These are phyloP conservation scores for Laspeyria flexula DNA, from an alignment of 2,888 invertebrate genomes.

Conservation along the genomic window DNA sequence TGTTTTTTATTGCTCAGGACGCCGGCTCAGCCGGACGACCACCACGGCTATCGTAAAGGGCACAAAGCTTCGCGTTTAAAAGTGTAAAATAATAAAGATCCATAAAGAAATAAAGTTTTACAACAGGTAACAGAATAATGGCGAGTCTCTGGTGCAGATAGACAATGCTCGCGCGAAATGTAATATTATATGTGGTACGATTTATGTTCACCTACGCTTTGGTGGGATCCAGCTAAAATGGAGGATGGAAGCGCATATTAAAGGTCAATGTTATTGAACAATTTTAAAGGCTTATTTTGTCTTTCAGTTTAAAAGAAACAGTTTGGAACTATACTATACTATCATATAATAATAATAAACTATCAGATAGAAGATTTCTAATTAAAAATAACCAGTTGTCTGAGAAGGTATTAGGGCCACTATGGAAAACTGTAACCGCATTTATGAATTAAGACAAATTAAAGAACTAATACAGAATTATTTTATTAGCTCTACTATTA, in stretches of 20 bases:
- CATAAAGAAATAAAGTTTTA: constrained; percentile 76
- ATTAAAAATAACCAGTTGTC: too few species aligned
- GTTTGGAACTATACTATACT: too few species aligned
- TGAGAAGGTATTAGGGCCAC: too few species aligned
- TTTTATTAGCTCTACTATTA: too few species aligned
- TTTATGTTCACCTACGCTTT: constrained; percentile 42
- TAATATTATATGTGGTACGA: constrained; percentile 52
- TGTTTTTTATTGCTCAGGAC: constrained; percentile 56
- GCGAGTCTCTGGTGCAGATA: constrained; percentile 29
- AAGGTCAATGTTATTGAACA: neutral
- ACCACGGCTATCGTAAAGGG: constrained; percentile 57
- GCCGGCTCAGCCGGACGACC: constrained; percentile 19
- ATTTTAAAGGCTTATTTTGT: neutral
- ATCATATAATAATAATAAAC: too few species aligned
- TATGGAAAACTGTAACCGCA: too few species aligned
- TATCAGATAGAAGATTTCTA: too few species aligned
- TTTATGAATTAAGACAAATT: too few species aligned
- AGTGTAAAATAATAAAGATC: constrained; percentile 66
- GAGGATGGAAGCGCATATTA: constrained; percentile 9
- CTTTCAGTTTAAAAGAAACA: too few species aligned
- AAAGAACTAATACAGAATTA: too few species aligned
- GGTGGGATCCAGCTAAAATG: constrained; percentile 23
- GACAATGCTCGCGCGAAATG: constrained; percentile 45
- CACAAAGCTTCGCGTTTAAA: constrained; percentile 58
- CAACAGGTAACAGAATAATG: constrained; percentile 66